phyloP scores from a whole-genome alignment of 2,797 vertebrate genomes.

The Clarias fuscus region DNA sequence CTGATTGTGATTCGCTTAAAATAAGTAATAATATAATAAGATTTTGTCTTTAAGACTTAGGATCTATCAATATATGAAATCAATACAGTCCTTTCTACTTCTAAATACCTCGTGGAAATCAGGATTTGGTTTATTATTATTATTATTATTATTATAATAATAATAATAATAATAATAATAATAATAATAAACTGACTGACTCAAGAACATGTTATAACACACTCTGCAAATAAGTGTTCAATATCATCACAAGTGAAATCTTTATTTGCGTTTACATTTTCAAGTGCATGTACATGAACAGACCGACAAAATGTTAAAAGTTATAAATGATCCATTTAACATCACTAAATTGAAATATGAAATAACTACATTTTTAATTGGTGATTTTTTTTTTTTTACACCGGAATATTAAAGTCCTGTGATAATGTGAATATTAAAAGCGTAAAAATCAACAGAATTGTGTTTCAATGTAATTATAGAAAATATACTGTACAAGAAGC shows the following conservation, averaged over 20 bases:
- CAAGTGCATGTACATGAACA: not conserved
- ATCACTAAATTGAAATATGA: not conserved
- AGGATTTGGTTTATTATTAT: too few relatives aligned
- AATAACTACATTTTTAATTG: not conserved
- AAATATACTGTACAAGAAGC: not conserved
- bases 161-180: too few relatives aligned
- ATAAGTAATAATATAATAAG: not conserved
- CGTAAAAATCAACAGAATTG: not conserved
- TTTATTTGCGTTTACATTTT: not conserved
- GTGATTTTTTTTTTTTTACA: too few relatives aligned
- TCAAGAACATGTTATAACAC: not conserved
- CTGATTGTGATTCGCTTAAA: not conserved
- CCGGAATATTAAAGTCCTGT: not conserved
- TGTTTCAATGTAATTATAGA: not conserved
- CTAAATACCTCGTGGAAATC: not conserved
- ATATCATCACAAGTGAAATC: not conserved
- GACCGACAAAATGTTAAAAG: not conserved
- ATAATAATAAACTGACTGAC: not conserved
- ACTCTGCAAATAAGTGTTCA: not conserved
- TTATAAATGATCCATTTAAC: not conserved
- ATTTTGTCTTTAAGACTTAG: not conserved
- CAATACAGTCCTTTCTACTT: not conserved
- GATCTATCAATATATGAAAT: not conserved
- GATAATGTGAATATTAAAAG: not conserved
- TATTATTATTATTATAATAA: too few relatives aligned